A percentile compares a stretch with the other conserved stretches of the same genome.
Conservation (phyloP, 2,888 invertebrate genomes). For the Congeria kusceri region DNA sequence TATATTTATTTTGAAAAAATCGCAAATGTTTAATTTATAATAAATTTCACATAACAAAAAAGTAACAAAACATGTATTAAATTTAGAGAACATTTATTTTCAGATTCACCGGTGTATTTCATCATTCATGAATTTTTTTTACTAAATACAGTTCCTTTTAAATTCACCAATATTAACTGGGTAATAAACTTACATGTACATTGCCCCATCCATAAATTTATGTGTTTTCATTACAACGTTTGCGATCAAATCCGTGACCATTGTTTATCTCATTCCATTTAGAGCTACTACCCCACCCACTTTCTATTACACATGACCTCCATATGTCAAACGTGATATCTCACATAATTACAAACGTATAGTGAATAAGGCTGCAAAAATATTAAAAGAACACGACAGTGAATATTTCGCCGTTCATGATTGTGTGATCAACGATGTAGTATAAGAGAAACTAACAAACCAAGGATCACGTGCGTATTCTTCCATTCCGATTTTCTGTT, state of each 20-base stretch:
- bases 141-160: too few relatives aligned
- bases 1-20: too few relatives aligned
- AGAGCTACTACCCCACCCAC: constrained; percentile 34
- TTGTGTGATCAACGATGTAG: background rate
- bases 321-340: constrained; percentile 6
- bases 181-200: too few relatives aligned
- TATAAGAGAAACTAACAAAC: constrained; percentile 73
- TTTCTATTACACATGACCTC: constrained; percentile 25
- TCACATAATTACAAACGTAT: background rate
- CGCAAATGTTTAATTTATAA: too few relatives aligned
- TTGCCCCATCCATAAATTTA: too few relatives aligned
- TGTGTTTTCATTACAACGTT: background rate
- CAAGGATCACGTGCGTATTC: constrained; percentile 98
- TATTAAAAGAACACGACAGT: background rate
- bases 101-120: too few relatives aligned
- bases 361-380: background rate
- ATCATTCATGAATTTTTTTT: too few relatives aligned
- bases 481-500: constrained; percentile 89
- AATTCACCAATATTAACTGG: too few relatives aligned
- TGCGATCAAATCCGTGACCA: background rate
- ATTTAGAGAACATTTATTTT: too few relatives aligned
- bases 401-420: background rate
- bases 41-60: too few relatives aligned
- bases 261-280: too few relatives aligned
- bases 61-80: too few relatives aligned